A percentile compares a stretch with the other conserved stretches of the same genome.
Evolutionary conservation across 1,140 invertebrate genomes (phyloP).

Genomic region (Panagrolaimus sp.): DNA sequence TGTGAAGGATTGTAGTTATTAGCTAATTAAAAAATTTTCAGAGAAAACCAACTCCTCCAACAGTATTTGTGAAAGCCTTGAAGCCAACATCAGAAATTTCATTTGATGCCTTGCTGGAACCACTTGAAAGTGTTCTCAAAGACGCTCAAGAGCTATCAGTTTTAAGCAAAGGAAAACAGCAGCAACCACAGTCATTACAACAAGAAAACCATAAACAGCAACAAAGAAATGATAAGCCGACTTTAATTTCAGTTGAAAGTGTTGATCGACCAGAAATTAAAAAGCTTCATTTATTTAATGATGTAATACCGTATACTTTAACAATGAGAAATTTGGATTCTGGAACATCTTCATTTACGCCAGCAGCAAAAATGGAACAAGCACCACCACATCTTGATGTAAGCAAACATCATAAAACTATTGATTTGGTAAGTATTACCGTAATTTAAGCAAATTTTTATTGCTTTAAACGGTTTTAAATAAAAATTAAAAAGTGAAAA

Average conservation of each 20-base stretch:
- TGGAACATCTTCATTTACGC: neutral
- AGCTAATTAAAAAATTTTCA: no score
- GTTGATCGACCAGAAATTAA: constrained; percentile 37
- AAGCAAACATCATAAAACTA: constrained; percentile 21
- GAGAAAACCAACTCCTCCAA: neutral
- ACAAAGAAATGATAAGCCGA: neutral
- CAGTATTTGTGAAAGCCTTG: neutral
- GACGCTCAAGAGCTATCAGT: constrained; percentile 25
- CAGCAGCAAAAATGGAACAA: neutral
- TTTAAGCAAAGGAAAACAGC: constrained; percentile 14
- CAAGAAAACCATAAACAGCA: no score
- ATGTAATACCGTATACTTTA: constrained; percentile 39
- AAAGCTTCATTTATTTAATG: constrained; percentile 37
- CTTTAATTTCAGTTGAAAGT: constrained; percentile 32
- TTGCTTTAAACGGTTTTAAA: no score
- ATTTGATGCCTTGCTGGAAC: constrained; percentile 26
- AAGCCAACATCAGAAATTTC: neutral
- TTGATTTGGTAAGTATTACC: constrained; percentile 32
- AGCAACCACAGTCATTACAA: no score
- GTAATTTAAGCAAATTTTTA: neutral
- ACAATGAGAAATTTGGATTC: constrained; percentile 33
- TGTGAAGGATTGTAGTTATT: no score
- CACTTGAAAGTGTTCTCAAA: constrained; percentile 39
- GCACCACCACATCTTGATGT: constrained; percentile 4
- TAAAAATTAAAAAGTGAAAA: no score